A percentile compares a stretch with the other conserved stretches of the same genome.
Conservation (phyloP, 2,888 invertebrate species). For the Strigamia transsilvanica region DNA sequence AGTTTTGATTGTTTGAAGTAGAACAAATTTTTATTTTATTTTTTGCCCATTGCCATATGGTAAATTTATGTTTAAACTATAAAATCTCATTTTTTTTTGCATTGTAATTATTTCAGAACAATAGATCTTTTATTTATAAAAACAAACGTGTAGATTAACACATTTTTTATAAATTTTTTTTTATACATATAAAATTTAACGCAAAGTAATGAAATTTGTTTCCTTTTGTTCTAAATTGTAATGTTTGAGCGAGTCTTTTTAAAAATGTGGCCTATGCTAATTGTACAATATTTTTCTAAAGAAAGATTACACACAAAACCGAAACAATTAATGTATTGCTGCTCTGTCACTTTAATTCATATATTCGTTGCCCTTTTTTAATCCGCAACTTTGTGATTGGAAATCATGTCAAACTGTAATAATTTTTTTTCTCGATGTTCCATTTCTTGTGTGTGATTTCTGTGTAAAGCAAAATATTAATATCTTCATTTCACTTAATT, state of each 20-base stretch:
- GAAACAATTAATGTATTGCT: background rate
- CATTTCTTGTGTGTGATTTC: background rate
- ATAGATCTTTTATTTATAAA: background rate
- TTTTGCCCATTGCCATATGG: background rate
- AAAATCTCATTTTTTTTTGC: background rate
- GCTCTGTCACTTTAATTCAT: background rate
- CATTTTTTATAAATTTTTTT: background rate
- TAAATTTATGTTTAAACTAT: background rate
- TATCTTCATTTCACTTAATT: background rate
- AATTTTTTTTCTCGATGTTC: background rate
- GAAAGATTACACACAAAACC: background rate
- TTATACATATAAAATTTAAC: background rate
- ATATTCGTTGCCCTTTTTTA: background rate
- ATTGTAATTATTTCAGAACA: background rate
- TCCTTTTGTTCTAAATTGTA: background rate
- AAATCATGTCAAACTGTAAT: background rate
- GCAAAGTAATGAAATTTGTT: background rate
- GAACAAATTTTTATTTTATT: background rate
- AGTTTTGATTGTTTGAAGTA: background rate
- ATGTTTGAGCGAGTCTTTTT: background rate
- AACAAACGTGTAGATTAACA: background rate
- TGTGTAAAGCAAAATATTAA: background rate
- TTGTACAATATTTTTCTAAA: constrained; percentile 30
- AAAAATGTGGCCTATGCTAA: constrained; percentile 5
- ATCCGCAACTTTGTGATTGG: background rate